These are phyloP conservation scores for Spilogale gracilis DNA, from an alignment of 2,113 vertebrate genomes.

Conservation along the genomic window DNA sequence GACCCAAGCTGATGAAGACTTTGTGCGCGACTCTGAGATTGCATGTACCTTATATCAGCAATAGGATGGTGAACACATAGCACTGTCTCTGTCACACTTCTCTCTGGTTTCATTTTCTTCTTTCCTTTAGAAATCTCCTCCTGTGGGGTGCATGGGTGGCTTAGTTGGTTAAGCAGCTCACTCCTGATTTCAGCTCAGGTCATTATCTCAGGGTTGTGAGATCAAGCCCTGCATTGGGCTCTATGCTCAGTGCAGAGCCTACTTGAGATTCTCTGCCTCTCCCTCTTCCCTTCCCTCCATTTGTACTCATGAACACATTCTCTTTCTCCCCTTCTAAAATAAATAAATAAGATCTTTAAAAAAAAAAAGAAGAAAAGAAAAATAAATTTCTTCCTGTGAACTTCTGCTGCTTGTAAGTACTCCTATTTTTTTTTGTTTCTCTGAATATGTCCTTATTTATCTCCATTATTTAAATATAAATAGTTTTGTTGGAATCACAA, in stretches of 20 bases:
- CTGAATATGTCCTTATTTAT: background rate
- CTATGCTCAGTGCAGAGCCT: background rate
- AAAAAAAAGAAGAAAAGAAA: background rate
- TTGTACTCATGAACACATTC: background rate
- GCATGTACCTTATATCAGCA: background rate
- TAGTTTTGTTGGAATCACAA: background rate
- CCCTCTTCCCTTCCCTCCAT: background rate
- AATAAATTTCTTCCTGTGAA: background rate
- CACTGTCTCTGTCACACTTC: background rate
- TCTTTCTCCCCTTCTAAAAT: background rate
- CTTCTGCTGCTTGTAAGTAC: background rate
- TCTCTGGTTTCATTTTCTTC: background rate
- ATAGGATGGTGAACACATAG: background rate
- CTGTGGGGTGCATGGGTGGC: background rate
- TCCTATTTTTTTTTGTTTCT: background rate
- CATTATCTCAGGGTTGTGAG: background rate
- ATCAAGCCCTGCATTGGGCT: background rate
- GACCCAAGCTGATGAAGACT: background rate
- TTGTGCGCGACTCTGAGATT: background rate
- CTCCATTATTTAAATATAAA: background rate
- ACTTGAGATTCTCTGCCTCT: background rate
- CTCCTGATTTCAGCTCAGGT: background rate
- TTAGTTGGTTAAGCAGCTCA: background rate
- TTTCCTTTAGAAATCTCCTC: background rate
- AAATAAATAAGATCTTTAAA: background rate